Percentiles rank a stretch among this genome's conserved stretches.
Evolutionary conservation across 2,888 invertebrate genomes (phyloP).

Genomic region (Acanthococcus lagerstroemiae): DNA sequence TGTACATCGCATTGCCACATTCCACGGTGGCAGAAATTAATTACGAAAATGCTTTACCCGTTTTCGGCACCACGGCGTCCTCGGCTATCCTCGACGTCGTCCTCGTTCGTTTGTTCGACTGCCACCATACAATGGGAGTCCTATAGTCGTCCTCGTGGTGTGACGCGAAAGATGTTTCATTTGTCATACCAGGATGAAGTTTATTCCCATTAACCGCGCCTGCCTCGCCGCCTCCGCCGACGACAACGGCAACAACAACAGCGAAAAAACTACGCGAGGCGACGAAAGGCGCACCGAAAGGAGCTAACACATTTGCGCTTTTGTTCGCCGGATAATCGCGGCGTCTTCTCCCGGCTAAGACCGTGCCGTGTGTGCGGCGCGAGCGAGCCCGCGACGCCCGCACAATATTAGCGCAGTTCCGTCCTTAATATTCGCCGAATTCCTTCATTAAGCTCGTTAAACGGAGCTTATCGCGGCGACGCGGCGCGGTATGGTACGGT

Average conservation of each 20-base stretch:
- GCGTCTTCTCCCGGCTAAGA: background rate
- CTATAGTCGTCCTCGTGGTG: background rate
- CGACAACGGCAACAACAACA: too few relatives aligned
- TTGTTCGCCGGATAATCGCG: background rate
- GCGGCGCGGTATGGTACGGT: too few relatives aligned
- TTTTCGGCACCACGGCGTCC: background rate
- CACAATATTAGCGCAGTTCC: background rate
- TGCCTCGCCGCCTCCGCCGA: too few relatives aligned
- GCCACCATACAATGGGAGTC: too few relatives aligned
- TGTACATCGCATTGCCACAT: too few relatives aligned
- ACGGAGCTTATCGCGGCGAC: background rate
- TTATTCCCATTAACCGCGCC: background rate
- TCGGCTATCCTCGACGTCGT: background rate
- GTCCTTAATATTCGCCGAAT: background rate
- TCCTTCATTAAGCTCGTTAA: background rate
- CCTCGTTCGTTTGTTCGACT: background rate
- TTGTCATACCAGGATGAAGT: slow-evolving; percentile 7
- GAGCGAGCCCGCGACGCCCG: too few relatives aligned
- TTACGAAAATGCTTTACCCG: slow-evolving; percentile 7
- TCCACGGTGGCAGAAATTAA: slow-evolving; percentile 1
- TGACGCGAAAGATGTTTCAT: slow-evolving; percentile 9
- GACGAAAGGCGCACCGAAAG: too few relatives aligned
- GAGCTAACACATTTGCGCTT: background rate
- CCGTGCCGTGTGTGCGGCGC: background rate
- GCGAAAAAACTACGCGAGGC: too few relatives aligned